Evolutionary conservation across 2,888 invertebrate species (phyloP), one percentile per base, ranked within the genome.

Genomic region (Lithophane semibrunnea): DNA sequence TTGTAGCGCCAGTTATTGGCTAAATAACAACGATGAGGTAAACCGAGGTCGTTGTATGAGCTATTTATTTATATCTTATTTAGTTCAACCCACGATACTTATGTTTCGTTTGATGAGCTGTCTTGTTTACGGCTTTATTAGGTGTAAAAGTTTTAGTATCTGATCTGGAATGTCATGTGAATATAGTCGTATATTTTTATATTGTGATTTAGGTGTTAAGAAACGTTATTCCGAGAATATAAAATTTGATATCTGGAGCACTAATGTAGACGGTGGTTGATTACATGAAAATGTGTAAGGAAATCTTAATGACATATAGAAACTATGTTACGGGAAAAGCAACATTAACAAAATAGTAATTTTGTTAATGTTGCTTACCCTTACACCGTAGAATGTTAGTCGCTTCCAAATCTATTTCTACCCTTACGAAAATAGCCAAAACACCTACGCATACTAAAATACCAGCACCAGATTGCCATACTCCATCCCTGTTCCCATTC

Each of bases 401-500:
- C 63, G 61, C 42, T 79, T 44, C 42, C 29, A 68, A 70, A 73
- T 71, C 70, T 77, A 80, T 83, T 84, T 68, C 44, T 66, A 73
- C 73, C 61, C 61, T 73, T n/a, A 68, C 66, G 37, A 71, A 82
- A 85, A 85, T 71, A 77, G 72, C 56, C 74, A n/a, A 37, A 76
- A 70, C 73, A 73, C 65, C 74, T 70, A 68, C 63, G 56, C 54
- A 44, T 63, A 75, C 58, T 2, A 65, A 80, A 77, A 80, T 73
- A 77, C 72, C 68, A 60, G 24, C 75, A 67, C 44, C 63, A 68
- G 73, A 77, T 82, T 63, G 72, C 61, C 58, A 24, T 67, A 63
- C 65, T 88, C 73, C 86, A 75, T 72, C 83, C 85, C 86, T 81
- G 83, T 73, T 49, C 77, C 73, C 69, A 73, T 71, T 63, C 77